Evolutionary conservation across 2,888 invertebrate genomes (phyloP).

Genomic region (Sphecodes monilicornis): DNA sequence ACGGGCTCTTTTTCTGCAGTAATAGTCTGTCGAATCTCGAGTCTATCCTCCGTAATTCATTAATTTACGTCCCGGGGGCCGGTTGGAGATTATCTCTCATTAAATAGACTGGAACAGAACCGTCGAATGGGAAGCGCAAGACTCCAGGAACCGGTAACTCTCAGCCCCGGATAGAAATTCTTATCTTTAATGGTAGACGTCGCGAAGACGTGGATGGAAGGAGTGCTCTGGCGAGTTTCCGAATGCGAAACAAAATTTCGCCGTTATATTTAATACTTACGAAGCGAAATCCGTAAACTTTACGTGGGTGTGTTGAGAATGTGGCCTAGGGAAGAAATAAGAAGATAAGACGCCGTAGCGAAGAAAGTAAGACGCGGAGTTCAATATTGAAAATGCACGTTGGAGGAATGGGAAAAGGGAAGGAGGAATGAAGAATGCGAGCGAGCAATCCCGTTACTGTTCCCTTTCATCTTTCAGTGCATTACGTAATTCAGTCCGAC

Average conservation of each 20-base stretch:
- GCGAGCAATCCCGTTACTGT: background rate
- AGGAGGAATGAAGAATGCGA: slow-evolving; percentile 12
- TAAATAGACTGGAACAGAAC: background rate
- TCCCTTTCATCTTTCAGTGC: slow-evolving; percentile 32
- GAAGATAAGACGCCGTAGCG: slow-evolving; percentile 8
- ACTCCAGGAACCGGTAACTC: background rate
- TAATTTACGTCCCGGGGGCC: background rate
- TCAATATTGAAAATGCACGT: slow-evolving; percentile 42
- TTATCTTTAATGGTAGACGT: background rate
- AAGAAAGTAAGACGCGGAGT: slow-evolving; percentile 27
- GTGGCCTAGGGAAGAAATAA: background rate
- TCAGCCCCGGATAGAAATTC: background rate
- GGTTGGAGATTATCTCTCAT: background rate
- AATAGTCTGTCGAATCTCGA: background rate
- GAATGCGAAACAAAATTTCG: slow-evolving; percentile 5
- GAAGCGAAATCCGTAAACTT: slow-evolving; percentile 10
- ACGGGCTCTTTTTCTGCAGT: background rate
- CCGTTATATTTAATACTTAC: slow-evolving; percentile 9
- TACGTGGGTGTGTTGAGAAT: slow-evolving; percentile 6
- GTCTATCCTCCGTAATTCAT: background rate
- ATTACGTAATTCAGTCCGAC: slow-evolving; percentile 31
- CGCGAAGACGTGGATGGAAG: background rate
- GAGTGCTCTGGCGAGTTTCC: background rate
- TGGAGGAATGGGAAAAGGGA: background rate
- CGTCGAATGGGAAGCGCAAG: background rate